Base-by-base conservation (phyloP, 2,888 invertebrate genomes). In the Drosophila mettleri region DNA sequence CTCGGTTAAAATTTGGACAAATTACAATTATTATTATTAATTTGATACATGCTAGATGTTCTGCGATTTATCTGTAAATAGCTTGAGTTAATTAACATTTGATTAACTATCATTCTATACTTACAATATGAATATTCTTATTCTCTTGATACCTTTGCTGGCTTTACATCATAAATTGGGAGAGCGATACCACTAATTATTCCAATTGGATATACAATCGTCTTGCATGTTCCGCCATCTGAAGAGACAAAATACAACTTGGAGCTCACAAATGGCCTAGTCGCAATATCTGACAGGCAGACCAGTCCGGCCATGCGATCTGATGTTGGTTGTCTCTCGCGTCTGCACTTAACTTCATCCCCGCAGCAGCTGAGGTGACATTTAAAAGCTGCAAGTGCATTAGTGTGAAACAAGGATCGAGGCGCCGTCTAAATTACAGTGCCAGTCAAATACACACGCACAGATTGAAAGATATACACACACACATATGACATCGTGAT, bases 381-480 rank as follows among this genome's bases (percentile, higher is more conserved):
- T 82, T 83, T 78, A 80, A 86, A 85, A 82, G 88, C 86, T 81
- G 86, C 89, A 81, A 88, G 82, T 86, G 87, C 90, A 89, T 88
- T 90, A 89, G 88, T 81, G 88, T 78, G 86, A 89, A 86, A 89
- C 90, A 91, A 78, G 89, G 82, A 77, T 82, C 70, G 79, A 90
- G 91, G 91, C 91, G 91, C 91, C 91, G 89, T 90, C 90, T 91
- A 88, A 91, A 90, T 89, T 90, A 89, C 89, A 68, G 63, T 49
- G 41, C 29, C 22, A 45, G 45, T 33, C 20, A 76, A 62, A 66
- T 68, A 70, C 53, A 75, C 62, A 66, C 41, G 51, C 62, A 67
- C 18, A 54, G 51, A 55, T 54, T 27, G 36, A 39, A 36, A 61
- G 45, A 59, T 39, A 55, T 31, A 51, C 29, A 38, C 51, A 54